Evolutionary conservation across 1,140 invertebrate genomes (phyloP).

Genomic region (Hypsibius dujardini): DNA sequence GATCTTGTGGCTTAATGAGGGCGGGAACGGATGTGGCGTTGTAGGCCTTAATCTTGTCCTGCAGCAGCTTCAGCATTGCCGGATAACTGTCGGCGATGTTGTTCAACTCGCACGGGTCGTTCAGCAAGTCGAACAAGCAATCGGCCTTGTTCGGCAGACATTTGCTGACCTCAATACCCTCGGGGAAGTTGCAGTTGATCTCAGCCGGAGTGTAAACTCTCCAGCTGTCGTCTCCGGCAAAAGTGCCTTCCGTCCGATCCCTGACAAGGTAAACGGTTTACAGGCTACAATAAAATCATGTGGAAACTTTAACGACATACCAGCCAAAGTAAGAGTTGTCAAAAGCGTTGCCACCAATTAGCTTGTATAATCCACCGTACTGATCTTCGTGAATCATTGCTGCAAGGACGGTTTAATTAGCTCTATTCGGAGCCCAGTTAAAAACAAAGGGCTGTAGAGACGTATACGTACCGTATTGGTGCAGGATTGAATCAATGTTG

Average conservation of each 20-base stretch:
- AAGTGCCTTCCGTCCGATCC: not conserved
- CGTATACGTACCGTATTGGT: conserved; percentile 11
- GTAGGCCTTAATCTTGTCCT: not conserved
- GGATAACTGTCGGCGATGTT: conserved; percentile 27
- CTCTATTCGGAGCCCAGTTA: no score
- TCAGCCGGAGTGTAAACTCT: not conserved
- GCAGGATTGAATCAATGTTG: conserved; percentile 28
- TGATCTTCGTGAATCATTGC: conserved; percentile 1
- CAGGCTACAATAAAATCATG: not conserved
- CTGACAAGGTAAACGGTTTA: not conserved
- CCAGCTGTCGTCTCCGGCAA: not conserved
- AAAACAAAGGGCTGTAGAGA: no score
- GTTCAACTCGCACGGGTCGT: conserved; percentile 12
- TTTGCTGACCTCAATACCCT: conserved; percentile 22
- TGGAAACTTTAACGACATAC: not conserved
- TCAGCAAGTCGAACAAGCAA: not conserved
- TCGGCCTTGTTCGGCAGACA: conserved; percentile 23
- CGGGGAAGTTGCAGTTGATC: conserved; percentile 5
- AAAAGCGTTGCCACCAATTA: not conserved
- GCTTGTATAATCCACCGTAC: not conserved
- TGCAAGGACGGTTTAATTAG: no score
- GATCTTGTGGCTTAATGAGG: not conserved
- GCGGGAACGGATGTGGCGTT: conserved; percentile 7
- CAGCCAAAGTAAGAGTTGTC: not conserved
- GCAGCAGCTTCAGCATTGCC: conserved; percentile 22